phyloP scores from a whole-genome alignment of 2,888 invertebrate species.

The Heptascelio sp. region DNA sequence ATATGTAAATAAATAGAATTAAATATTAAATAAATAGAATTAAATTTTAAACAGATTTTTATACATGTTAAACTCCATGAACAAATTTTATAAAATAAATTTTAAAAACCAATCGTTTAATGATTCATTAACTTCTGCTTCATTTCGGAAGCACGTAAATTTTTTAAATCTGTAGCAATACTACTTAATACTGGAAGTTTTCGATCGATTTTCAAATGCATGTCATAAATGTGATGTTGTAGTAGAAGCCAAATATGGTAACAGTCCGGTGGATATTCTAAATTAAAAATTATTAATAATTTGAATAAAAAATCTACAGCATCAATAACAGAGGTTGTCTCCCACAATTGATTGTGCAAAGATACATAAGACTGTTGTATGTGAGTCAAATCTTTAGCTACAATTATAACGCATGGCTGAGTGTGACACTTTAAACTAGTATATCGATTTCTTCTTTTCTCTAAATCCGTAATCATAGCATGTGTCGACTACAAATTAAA shows the following conservation, averaged over 20 bases:
- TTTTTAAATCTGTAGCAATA: not conserved
- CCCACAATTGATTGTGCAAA: slow-evolving; percentile 43
- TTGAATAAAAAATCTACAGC: slow-evolving; percentile 38
- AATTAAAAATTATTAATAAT: slow-evolving; percentile 29
- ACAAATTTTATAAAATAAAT: too few species aligned
- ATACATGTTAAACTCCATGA: too few species aligned
- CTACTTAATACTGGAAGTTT: slow-evolving; percentile 9
- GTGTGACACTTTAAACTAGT: slow-evolving; percentile 17
- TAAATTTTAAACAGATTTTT: too few species aligned
- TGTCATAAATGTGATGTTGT: not conserved
- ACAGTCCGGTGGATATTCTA: slow-evolving; percentile 46
- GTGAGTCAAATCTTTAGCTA: slow-evolving; percentile 20
- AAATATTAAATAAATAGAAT: not conserved
- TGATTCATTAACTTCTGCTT: not conserved
- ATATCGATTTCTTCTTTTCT: slow-evolving; percentile 28
- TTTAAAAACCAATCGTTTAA: too few species aligned
- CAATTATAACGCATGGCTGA: slow-evolving; percentile 41
- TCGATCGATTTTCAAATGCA: not conserved
- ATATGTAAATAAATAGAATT: too few species aligned
- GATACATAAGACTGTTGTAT: slow-evolving; percentile 32
- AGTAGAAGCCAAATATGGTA: slow-evolving; percentile 50
- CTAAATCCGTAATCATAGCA: slow-evolving; percentile 32
- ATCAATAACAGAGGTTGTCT: not conserved
- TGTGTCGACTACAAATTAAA: slow-evolving; percentile 9
- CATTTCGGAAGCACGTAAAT: not conserved